Percentiles rank a stretch among this genome's conserved stretches.
Conservation (phyloP, 2,113 vertebrate genomes). For the Plecturocebus donacophilus region DNA sequence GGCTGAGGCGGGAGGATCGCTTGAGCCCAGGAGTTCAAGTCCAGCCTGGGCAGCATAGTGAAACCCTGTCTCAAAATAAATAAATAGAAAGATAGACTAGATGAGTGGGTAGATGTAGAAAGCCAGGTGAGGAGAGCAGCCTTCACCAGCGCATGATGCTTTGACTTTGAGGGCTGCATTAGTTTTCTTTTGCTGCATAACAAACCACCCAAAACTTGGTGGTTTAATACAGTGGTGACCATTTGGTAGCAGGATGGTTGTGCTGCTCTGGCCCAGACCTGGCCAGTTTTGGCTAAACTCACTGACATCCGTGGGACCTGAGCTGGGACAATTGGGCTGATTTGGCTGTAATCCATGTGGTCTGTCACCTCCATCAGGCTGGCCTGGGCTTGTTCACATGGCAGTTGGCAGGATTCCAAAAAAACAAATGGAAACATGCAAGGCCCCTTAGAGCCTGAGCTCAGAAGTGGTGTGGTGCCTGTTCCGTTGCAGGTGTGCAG, state of each 20-base stretch:
- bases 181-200: not conserved
- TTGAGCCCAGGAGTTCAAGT: not conserved
- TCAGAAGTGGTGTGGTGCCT: accelerated
- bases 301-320: not conserved
- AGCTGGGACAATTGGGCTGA: not conserved
- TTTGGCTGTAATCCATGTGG: not conserved
- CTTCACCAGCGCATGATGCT: accelerated
- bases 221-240: not conserved
- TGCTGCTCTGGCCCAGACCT: not conserved
- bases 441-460: not conserved
- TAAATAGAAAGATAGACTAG: not conserved
- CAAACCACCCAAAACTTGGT: not conserved
- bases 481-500: not conserved
- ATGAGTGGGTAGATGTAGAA: not conserved
- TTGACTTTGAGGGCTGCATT: accelerated
- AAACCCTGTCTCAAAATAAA: not conserved
- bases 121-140: not conserved
- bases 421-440: not conserved
- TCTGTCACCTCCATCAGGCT: not conserved
- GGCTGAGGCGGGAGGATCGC: not conserved
- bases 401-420: not conserved
- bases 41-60: not conserved
- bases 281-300: not conserved
- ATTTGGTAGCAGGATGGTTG: accelerated
- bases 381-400: not conserved